phyloP scores from a whole-genome alignment of 2,113 vertebrate genomes.

The Sialia sialis region DNA sequence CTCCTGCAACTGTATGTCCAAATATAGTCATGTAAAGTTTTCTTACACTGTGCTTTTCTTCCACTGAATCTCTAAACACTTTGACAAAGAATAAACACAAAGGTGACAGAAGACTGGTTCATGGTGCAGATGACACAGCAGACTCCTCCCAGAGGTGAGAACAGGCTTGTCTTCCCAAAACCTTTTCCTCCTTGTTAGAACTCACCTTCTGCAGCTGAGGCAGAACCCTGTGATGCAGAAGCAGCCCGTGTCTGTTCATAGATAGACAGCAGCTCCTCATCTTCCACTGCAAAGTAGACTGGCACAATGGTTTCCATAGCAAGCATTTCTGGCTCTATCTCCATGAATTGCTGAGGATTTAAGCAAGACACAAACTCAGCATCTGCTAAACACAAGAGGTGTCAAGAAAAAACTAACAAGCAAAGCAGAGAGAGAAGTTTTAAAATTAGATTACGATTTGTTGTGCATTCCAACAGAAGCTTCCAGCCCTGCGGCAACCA shows the following conservation, averaged over 20 bases:
- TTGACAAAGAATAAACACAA: background rate
- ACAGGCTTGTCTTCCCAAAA: background rate
- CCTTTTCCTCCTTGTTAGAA: background rate
- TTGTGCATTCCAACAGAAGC: background rate
- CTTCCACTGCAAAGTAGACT: constrained; percentile 95
- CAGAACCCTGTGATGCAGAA: constrained; percentile 86
- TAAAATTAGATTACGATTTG: background rate
- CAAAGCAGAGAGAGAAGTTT: background rate
- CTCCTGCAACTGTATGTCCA: background rate
- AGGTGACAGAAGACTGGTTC: background rate
- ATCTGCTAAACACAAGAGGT: background rate
- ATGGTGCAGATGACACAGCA: background rate
- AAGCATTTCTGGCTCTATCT: constrained; percentile 95
- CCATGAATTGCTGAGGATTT: constrained; percentile 91
- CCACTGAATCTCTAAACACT: background rate
- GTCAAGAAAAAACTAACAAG: background rate
- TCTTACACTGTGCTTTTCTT: background rate
- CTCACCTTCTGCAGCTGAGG: constrained; percentile 93
- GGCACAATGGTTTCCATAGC: constrained; percentile 95
- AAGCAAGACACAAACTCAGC: background rate
- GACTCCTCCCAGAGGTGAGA: background rate
- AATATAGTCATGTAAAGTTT: background rate
- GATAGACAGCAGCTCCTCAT: constrained; percentile 92
- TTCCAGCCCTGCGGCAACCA: background rate
- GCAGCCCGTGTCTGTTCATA: constrained; percentile 91